Evolutionary conservation across 2,113 vertebrate genomes (phyloP).

Genomic region (Corythornis cristatus): DNA sequence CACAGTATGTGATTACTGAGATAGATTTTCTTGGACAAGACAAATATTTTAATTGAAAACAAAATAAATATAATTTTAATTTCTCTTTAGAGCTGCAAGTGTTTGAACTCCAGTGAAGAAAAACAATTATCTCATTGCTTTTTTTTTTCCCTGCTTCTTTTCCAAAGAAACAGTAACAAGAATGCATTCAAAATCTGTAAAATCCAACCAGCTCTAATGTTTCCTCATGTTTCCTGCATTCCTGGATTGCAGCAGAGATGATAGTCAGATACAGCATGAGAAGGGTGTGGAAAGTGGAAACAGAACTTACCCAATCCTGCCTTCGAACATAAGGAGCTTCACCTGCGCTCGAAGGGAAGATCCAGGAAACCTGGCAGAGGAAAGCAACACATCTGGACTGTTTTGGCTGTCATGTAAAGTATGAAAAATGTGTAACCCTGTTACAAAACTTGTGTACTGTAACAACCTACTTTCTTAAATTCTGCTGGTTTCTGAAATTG

Average conservation of each 20-base stretch:
- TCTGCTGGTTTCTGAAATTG: neutral
- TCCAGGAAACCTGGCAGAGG: constrained; percentile 8
- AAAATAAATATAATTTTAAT: constrained; percentile 7
- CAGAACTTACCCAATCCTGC: neutral
- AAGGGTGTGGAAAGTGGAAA: constrained; percentile 15
- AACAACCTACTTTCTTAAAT: neutral
- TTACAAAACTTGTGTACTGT: neutral
- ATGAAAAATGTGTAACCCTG: neutral
- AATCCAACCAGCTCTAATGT: neutral
- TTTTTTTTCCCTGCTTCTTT: neutral
- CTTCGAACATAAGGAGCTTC: neutral
- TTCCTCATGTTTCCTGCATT: neutral
- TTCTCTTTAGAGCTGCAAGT: neutral
- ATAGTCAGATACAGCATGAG: neutral
- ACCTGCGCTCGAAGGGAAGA: fast-evolving
- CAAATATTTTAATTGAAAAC: constrained; percentile 18
- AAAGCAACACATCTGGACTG: neutral
- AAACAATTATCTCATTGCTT: neutral
- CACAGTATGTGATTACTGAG: constrained; percentile 1
- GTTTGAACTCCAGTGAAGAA: neutral
- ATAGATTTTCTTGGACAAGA: constrained; percentile 10
- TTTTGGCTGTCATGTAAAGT: neutral
- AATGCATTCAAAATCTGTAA: neutral
- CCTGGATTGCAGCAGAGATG: neutral
- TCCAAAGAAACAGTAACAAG: neutral